Conservation (phyloP, 2,888 invertebrate species). For the Eupithecia dodoneata region DNA sequence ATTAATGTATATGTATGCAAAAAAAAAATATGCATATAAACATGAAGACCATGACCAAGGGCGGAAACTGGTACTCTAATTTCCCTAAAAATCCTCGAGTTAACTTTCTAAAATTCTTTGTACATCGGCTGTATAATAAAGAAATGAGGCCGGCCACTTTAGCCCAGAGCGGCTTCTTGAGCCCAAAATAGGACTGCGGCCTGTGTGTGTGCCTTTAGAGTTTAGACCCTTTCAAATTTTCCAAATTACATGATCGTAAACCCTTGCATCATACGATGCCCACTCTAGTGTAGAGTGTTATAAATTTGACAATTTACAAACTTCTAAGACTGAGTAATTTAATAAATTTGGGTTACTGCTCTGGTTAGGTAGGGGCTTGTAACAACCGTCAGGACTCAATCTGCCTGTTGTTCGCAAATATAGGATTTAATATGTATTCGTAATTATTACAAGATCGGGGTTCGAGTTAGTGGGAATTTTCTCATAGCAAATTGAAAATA, state of each 20-base stretch:
- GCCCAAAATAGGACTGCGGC: not conserved
- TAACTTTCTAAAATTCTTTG: not conserved
- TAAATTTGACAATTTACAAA: constrained; percentile 71
- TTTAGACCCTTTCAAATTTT: constrained; percentile 4
- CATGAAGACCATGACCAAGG: not conserved
- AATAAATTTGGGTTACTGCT: constrained; percentile 59
- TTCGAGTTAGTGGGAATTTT: no score
- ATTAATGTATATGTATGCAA: no score
- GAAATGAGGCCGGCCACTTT: constrained; percentile 2
- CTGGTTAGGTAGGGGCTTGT: constrained; percentile 12
- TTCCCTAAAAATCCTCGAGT: not conserved
- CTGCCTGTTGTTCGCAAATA: no score
- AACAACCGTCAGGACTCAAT: no score
- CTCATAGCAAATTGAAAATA: no score
- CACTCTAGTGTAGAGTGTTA: constrained; percentile 47
- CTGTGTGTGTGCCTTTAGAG: not conserved
- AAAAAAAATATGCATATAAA: no score
- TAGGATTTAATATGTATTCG: no score
- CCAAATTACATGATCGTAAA: constrained; percentile 23
- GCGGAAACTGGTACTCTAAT: not conserved
- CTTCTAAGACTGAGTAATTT: constrained; percentile 64
- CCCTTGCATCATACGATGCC: constrained; percentile 38
- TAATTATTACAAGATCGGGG: no score
- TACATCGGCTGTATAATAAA: not conserved
- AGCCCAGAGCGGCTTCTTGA: not conserved